Evolutionary conservation across 1,140 invertebrate species (phyloP), one percentile per base, ranked within the genome.

Genomic region (Aphidius gifuensis): DNA sequence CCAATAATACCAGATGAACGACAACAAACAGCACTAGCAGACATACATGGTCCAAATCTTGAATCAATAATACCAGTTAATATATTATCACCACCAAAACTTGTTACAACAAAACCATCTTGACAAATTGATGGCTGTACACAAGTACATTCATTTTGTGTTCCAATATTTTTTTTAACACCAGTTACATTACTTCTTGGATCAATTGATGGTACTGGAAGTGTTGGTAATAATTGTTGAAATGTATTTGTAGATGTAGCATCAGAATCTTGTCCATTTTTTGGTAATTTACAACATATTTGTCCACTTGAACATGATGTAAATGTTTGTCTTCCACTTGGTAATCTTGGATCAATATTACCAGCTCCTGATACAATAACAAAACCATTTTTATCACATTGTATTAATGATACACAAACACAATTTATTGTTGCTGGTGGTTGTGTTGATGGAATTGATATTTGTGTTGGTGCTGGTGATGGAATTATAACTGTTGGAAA

Each of bases 21-120:
- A 51, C 79, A 81, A 49, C 79, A 81, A 47, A 78, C 70, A 38
- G 79, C 64, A 9, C 74, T 69, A 0, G 68, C 32, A 9, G 61
- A 60, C 0, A 64, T 32, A 46, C 79, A 81, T 4, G 61, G 61
- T 0, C 71, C 69, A 38, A 80, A 78, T 58, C 78, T 69, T 7
- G 77, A 69, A 55, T 32, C 23, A 8, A 46, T 9, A 46, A n/a
- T 46, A 2, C 45, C n/a, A 46, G 2, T 46, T 3, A 46, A n/a
- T 46, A 46, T 72, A 4, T 70, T 67, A 4, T 71, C 74, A 4
- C 63, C 23, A 4, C 64, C 67, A 11, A 77, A 74, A 2, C 65
- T 9, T 0, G 21, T 64, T 2, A 79, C 65, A 0, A 67, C 61
- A 43, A 74, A 67, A 2, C 64, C 71, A 0, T 60, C 64, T 0